phyloP scores from a whole-genome alignment of 2,113 vertebrate genomes.

The Gymnorhina tibicen region DNA sequence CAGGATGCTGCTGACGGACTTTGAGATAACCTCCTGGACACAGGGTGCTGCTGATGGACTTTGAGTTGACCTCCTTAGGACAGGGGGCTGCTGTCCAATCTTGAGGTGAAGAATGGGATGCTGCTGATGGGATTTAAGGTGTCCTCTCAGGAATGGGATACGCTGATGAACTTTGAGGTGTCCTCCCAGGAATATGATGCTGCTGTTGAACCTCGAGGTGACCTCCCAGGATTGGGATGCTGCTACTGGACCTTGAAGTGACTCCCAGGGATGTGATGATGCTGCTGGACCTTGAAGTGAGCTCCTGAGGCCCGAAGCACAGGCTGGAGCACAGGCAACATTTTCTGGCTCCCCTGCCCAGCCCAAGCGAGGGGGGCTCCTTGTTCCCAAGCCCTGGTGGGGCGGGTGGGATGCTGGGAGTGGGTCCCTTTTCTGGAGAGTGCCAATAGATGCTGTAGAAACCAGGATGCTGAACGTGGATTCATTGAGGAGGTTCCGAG shows the following conservation, averaged over 20 bases:
- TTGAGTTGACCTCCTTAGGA: not conserved
- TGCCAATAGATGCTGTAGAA: not conserved
- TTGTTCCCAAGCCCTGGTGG: not conserved
- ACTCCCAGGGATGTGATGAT: not conserved
- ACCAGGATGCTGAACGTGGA: not conserved
- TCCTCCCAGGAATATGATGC: fast-evolving
- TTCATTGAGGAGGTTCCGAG: not conserved
- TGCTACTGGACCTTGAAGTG: not conserved
- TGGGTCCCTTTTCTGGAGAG: not conserved
- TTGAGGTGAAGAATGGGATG: not conserved
- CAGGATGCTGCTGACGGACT: not conserved
- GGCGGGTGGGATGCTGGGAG: not conserved
- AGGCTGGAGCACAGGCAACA: not conserved
- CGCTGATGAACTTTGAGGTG: not conserved
- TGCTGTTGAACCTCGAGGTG: not conserved
- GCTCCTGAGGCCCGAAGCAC: not conserved
- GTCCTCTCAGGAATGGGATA: not conserved
- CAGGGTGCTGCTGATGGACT: not conserved
- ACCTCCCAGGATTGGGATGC: not conserved
- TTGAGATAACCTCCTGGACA: not conserved
- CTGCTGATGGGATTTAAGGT: not conserved
- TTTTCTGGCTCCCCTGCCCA: no score
- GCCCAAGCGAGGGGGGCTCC: no score
- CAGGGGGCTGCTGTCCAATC: not conserved
- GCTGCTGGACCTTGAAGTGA: not conserved